Base-by-base conservation (phyloP, 2,888 invertebrate species). In the Morpho achilles region DNA sequence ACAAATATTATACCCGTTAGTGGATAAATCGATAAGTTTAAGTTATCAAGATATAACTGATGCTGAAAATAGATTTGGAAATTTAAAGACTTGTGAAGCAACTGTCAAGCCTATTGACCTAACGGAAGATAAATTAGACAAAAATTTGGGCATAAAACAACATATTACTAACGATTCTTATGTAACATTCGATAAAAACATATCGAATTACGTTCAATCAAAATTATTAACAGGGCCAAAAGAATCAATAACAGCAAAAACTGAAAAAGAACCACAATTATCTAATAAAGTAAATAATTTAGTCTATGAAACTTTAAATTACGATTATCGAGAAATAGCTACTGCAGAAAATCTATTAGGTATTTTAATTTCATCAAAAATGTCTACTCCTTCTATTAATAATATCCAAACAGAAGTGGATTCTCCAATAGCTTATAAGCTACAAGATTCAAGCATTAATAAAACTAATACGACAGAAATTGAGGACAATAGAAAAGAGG, bases 11-110 rank as follows among this genome's bases (percentile, higher is more conserved):
- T 32, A 32, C 5, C 32, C 3, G 32, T 32, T 32, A 32, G 32
- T 2, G 5, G 32, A 32, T 5, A 5, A 32, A 32, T 5, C 32
- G 32, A 32, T 32, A 32, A 61, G 3, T 43, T 64, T 58, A n/a
- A 61, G 63, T 57, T 71, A 79, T 60, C 69, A 72, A 56, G 74
- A 77, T 51, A 65, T 77, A 40, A 67, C 62, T 16, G 75, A 80
- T 58, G 75, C 77, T 54, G 79, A 82, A 72, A 55, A 59, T 39
- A 61, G 60, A 5, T 68, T 72, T 53, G 72, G 69, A 16, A 7
- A 53, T 16, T 41, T 58, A 32, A 40, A 47, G 8, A 50, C 55
- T 7, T 8, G 16, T 7, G 41, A 46, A 22, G 49, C 48, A 45
- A 22, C 6, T 10, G 43, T n/a, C 6, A 43, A 53, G 32, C 7